A percentile compares a stretch with the other conserved stretches of the same genome.
Evolutionary conservation across 2,113 vertebrate genomes (phyloP).

Genomic region (Cichladusa arquata): DNA sequence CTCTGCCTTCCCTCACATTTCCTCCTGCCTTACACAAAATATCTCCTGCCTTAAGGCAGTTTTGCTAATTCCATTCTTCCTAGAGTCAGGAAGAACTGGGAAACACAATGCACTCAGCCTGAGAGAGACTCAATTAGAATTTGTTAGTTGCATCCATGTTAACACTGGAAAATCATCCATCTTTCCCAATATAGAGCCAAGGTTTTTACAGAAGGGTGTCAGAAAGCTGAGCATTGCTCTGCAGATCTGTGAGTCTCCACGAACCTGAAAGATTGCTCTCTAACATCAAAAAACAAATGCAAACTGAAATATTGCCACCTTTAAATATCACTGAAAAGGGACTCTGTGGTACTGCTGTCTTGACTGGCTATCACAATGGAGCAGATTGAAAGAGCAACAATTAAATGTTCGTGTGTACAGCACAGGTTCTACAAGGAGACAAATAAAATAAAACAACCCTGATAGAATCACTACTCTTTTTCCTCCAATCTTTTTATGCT

Average conservation of each 20-base stretch:
- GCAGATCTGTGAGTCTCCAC: not conserved
- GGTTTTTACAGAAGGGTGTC: not conserved
- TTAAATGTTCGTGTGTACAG: fast-evolving
- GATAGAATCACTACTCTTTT: not conserved
- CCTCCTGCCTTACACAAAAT: fast-evolving
- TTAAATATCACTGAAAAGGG: not conserved
- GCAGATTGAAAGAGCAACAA: not conserved
- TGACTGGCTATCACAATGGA: not conserved
- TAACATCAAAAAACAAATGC: not conserved
- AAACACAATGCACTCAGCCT: not conserved
- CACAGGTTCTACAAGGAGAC: not conserved
- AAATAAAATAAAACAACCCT: not conserved
- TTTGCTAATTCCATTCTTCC: not conserved
- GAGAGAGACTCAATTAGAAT: not conserved
- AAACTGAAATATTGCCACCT: not conserved
- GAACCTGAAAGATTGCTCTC: not conserved
- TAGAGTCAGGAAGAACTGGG: not conserved
- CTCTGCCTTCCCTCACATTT: not conserved
- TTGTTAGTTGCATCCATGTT: not conserved
- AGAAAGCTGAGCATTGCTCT: not conserved
- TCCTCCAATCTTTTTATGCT: not conserved
- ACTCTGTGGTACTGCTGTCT: not conserved
- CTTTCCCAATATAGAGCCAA: not conserved
- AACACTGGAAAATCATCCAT: not conserved
- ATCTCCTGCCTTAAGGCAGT: not conserved